Base-by-base conservation (phyloP, 2,113 vertebrate genomes). In the Podarcis cretensis region DNA sequence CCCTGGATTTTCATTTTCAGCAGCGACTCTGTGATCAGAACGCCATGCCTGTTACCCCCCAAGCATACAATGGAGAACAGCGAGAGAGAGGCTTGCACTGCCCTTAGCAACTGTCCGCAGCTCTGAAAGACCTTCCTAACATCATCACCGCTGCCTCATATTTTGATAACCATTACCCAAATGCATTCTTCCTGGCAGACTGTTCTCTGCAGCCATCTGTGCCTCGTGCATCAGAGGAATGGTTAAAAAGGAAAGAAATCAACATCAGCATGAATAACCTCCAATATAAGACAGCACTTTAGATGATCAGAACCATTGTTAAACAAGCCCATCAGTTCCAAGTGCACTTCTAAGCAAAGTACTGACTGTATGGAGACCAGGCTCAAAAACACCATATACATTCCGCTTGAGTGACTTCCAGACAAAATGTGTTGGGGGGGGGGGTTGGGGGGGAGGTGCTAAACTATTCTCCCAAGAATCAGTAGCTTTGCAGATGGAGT, bases 341-440 rank as follows among this genome's bases (percentile, higher is more conserved):
- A 2, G 13, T 86, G 76, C 13, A 40, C 32, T 85, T 0, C 0
- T 14, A 89, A 81, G 40, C 30, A 48, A 14, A 66, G 12, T 78
- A n/a, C 35, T 30, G 14, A 16, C 65, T 81, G 14, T 63, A 54
- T 54, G 20, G 23, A 81, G 69, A 12, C 32, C 43, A 7, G 30
- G n/a, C 32, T 32, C 6, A 14, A 73, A 66, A 35, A 32, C 30
- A 81, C 71, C 14, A 79, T 18, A 0, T n/a, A 69, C 92, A 25
- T 73, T 73, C 23, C n/a, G 21, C 35, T 66, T 86, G 78, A 80
- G 37, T 48, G 23, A 3, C 76, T 92, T 81, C 37, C 81, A 40
- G 76, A 35, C 30, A 81, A 81, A 89, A 92, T 63, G 12, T 48
- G 37, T 57, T 9, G 0, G 48, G 9, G 48, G 48, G 43, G 43